Base-by-base conservation (phyloP, 2,888 invertebrate species). In the Agrochola macilenta region DNA sequence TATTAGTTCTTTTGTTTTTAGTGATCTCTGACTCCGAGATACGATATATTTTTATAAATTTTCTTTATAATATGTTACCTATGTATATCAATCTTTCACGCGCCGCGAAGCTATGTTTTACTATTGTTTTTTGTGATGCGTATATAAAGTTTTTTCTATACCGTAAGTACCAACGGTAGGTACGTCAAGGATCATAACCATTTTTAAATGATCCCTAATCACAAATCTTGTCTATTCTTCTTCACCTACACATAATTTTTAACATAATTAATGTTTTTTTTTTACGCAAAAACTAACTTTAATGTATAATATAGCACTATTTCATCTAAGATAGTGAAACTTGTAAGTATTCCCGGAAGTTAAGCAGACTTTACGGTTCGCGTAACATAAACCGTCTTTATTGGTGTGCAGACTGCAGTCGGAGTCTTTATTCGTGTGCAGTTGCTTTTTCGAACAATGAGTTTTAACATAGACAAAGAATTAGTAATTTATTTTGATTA, bases 311-410 rank as follows among this genome's bases (percentile, higher is more conserved):
- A 23, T 1, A 58, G 9, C 35, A 20, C 14, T 82, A 46, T 82
- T 49, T 79, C 14, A 76, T 61, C 5, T 35, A 43, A 43, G n/a
- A 70, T 43, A 63, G 84, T 68, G 35, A 79, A 79, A 72, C 63
- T 71, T 52, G 7, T 30, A 46, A 75, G 20, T 46, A n/a, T 39
- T 54, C 49, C 60, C 61, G 84, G 81, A 81, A 79, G 72, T 69
- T 12, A 43, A 23, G 26, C 52, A 84, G 84, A 84, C 80, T 79
- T 9, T 68, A 72, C 58, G 81, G 84, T 84, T 81, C 80, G n/a
- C 49, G 84, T 52, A 61, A 54, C 75, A 63, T 49, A 35, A 52
- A 35, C 23, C 57, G 79, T 2, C 57, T 76, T 76, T 76, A 76
- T 76, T 76, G 0, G 49, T 78, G 76, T 68, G 78, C 76, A 0